Percentiles rank a stretch among this genome's conserved stretches.
Evolutionary conservation across 1,140 invertebrate genomes (phyloP).

Genomic region (Sarcophaga peregrina): DNA sequence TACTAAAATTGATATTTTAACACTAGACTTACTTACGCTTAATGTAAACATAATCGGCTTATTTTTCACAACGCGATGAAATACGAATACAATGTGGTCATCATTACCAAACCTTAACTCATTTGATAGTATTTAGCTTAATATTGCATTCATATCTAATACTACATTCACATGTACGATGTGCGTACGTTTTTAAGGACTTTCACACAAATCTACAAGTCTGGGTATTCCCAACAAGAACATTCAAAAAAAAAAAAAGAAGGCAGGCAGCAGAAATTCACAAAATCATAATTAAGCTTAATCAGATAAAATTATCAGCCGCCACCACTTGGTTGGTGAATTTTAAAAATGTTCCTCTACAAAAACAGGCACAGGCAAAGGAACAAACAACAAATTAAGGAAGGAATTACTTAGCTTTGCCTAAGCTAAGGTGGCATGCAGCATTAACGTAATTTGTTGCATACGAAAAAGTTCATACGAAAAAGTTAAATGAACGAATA

Average conservation of each 20-base stretch:
- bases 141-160: too few species aligned
- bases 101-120: slow-evolving; percentile 24
- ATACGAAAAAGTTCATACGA: background rate
- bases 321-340: background rate
- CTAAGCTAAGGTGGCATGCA: slow-evolving; percentile 4
- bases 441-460: slow-evolving; percentile 27
- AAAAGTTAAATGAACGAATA: slow-evolving; percentile 17
- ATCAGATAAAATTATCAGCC: slow-evolving; percentile 29
- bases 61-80: too few species aligned
- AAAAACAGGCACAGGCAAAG: background rate
- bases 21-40: too few species aligned
- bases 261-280: background rate
- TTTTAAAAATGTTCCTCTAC: background rate
- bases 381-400: background rate
- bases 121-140: background rate
- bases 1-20: too few species aligned
- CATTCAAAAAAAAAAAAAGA: background rate
- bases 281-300: slow-evolving; percentile 34
- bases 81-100: background rate
- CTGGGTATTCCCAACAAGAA: slow-evolving; percentile 6
- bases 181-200: too few species aligned
- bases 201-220: background rate
- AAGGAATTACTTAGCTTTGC: background rate
- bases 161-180: too few species aligned
- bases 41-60: too few species aligned